These are phyloP conservation scores for Strigamia crassipes DNA, from an alignment of 2,888 invertebrate species.

Conservation along the genomic window DNA sequence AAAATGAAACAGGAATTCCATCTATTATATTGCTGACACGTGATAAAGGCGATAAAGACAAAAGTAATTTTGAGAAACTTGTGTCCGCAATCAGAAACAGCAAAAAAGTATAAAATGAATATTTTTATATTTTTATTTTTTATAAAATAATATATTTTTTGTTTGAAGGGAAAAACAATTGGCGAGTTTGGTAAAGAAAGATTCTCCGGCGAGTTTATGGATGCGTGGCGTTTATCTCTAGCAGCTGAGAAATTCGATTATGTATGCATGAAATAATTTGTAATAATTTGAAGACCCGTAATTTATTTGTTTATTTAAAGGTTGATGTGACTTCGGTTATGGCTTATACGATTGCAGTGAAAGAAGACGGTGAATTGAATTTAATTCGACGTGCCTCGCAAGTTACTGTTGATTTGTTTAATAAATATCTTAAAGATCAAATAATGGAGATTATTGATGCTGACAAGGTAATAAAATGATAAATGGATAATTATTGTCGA, in stretches of 20 bases:
- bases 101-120: constrained; percentile 65
- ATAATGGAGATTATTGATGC: constrained; percentile 98
- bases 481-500: neutral
- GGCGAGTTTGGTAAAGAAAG: constrained; percentile 93
- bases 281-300: neutral
- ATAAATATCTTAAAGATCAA: constrained; percentile 94
- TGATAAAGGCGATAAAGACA: constrained; percentile 93
- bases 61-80: constrained; percentile 71
- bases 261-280: constrained; percentile 57
- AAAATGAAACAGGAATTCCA: constrained; percentile 76
- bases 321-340: constrained; percentile 80
- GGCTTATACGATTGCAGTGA: constrained; percentile 87
- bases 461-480: constrained; percentile 72
- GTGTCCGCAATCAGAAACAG: constrained; percentile 83
- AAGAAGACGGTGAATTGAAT: constrained; percentile 89
- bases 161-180: constrained; percentile 72
- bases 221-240: constrained; percentile 81
- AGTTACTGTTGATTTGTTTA: constrained; percentile 93
- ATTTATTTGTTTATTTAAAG: constrained; percentile 54
- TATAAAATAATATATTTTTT: neutral
- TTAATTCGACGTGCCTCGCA: constrained; percentile 89
- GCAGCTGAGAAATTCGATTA: constrained; percentile 80
- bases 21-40: constrained; percentile 82
- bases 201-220: constrained; percentile 90
- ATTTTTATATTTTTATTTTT: neutral